Evolutionary conservation across 1,140 invertebrate genomes (phyloP).

Genomic region (Aphidius ervi): DNA sequence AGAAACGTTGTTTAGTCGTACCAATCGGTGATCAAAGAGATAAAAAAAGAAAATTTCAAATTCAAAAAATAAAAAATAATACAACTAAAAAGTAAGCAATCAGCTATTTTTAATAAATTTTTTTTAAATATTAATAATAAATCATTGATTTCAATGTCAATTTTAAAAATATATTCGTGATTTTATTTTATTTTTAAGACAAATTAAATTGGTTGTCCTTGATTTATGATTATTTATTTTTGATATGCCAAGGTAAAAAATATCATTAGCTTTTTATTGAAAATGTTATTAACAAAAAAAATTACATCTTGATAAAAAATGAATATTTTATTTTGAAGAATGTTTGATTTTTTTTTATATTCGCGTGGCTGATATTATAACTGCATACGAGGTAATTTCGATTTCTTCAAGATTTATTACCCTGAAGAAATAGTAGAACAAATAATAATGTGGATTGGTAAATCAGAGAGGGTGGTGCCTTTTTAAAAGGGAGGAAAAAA

Average conservation of each 20-base stretch:
- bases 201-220: no score
- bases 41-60: slow-evolving; percentile 43
- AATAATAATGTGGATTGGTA: background rate
- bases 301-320: no score
- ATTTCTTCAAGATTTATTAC: slow-evolving; percentile 31
- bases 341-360: no score
- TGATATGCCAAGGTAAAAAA: no score
- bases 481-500: slow-evolving; percentile 11
- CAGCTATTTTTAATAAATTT: slow-evolving; percentile 10
- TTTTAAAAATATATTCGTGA: background rate
- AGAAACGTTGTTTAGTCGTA: slow-evolving; percentile 47
- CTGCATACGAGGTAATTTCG: slow-evolving; percentile 23
- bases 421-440: slow-evolving; percentile 18
- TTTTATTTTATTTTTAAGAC: no score
- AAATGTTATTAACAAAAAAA: no score
- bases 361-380: slow-evolving; percentile 6
- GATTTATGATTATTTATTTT: no score
- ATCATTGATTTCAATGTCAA: background rate
- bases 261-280: no score
- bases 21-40: slow-evolving; percentile 46
- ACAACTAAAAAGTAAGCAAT: slow-evolving; percentile 20
- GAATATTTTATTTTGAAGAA: no score
- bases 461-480: slow-evolving; percentile 23
- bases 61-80: slow-evolving; percentile 39
- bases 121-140: background rate